Base-by-base conservation (phyloP, 2,888 invertebrate species). In the Lepidocyrtinus sp. region DNA sequence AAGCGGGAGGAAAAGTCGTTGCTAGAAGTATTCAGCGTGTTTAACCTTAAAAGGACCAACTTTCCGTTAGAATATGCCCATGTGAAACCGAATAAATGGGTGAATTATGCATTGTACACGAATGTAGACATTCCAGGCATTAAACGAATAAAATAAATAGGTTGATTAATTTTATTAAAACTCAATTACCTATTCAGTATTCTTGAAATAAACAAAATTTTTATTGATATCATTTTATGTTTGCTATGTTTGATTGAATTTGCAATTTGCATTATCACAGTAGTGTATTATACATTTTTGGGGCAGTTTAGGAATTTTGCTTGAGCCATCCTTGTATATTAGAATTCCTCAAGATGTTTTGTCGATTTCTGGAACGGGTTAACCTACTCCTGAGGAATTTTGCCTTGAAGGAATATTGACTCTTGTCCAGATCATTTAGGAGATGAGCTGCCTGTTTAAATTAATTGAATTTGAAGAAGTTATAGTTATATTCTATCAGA, bases 101-200 rank as follows among this genome's bases (percentile, higher is more conserved):
- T 73, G 17, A 85, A 85, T 62, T 85, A 85, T 74, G 85, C 85
- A 9, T 69, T 85, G 67, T 85, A 85, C 65, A 76, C 83, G 15
- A 85, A 85, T 70, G 84, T 85, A 12, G 85, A 85, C 62, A 69
- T 85, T 22, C 85, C 85, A n/a, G 85, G 85, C 0, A 84, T 85
- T 50, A 85, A 85, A 62, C 19, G 81, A 67, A 25, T 79, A 22
- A 36, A 36, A 15, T 67, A 27, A 50, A 21, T 63, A 24, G 17
- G 15, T 62, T 62, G 2, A 21, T 62, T 12, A 62, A 21, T n/a
- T 27, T 15, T 36, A n/a, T n/a, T n/a, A n/a, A n/a, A n/a, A n/a
- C n/a, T n/a, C n/a, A n/a, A n/a, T n/a, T n/a, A n/a, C n/a, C n/a
- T n/a, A n/a, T n/a, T n/a, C n/a, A n/a, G n/a, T n/a, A n/a, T n/a